Conservation (phyloP, 2,888 invertebrate species). For the Gortyna flavago region DNA sequence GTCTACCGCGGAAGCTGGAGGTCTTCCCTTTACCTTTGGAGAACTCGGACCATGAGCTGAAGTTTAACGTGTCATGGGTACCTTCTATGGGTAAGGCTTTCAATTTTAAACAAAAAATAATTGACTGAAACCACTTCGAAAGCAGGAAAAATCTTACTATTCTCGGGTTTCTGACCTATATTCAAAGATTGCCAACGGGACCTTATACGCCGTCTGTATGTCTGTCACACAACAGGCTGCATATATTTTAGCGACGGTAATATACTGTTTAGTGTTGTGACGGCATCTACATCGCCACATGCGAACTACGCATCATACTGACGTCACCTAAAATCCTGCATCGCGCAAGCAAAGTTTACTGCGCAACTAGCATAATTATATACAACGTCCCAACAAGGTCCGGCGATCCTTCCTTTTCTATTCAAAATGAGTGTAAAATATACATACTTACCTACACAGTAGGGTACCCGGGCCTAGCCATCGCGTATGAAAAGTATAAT, state of each 20-base stretch:
- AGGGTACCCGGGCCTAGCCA: too few relatives aligned
- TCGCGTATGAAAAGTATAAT: not conserved
- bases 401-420: too few relatives aligned
- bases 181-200: not conserved
- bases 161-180: not conserved
- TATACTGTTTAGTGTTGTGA: too few relatives aligned
- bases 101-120: not conserved
- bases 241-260: not conserved
- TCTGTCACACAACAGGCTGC: not conserved
- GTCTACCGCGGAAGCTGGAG: constrained; percentile 73
- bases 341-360: too few relatives aligned
- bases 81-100: constrained; percentile 74
- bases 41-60: constrained; percentile 81
- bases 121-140: not conserved
- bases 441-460: too few relatives aligned
- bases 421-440: too few relatives aligned
- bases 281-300: too few relatives aligned
- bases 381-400: too few relatives aligned
- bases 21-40: constrained; percentile 75
- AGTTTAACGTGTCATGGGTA: constrained; percentile 84
- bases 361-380: too few relatives aligned
- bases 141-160: not conserved
- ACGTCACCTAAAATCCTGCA: too few relatives aligned
- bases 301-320: too few relatives aligned
- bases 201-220: not conserved